Conservation (phyloP, 2,888 invertebrate genomes). For the Uloborus plumipes region DNA sequence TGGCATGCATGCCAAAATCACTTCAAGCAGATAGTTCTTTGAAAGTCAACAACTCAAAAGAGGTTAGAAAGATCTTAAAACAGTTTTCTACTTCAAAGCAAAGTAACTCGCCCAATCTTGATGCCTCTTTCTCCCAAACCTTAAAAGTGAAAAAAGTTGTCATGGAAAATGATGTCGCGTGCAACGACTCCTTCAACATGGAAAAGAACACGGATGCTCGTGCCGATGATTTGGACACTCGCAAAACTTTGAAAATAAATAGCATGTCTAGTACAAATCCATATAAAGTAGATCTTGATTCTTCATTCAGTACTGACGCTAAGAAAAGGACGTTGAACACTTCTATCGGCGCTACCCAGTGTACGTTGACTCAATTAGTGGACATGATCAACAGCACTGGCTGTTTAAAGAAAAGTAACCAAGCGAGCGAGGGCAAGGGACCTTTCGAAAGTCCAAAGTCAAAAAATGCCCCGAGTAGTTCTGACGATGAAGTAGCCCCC, state of each 20-base stretch:
- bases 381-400: conserved; percentile 35
- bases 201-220: too few relatives aligned
- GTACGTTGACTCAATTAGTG: conserved; percentile 43
- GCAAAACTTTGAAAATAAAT: too few relatives aligned
- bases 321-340: too few relatives aligned
- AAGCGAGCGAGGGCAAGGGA: neutral
- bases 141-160: conserved; percentile 42
- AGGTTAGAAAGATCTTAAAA: conserved; percentile 21
- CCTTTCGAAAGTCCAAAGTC: neutral
- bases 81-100: conserved; percentile 22
- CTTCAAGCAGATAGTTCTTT: too few relatives aligned
- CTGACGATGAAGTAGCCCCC: conserved; percentile 50
- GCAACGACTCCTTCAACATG: too few relatives aligned
- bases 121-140: conserved; percentile 23
- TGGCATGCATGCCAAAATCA: too few relatives aligned
- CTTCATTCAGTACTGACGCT: too few relatives aligned
- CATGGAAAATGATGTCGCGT: conserved; percentile 4
- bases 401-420: neutral
- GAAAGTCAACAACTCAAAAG: neutral
- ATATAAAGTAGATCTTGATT: too few relatives aligned
- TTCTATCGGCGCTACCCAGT: conserved; percentile 20
- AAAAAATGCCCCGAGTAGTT: conserved; percentile 4
- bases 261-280: too few relatives aligned
- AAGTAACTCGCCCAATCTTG: conserved; percentile 4
- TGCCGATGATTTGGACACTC: too few relatives aligned